A percentile compares a stretch with the other conserved stretches of the same genome.
phyloP scores from a whole-genome alignment of 2,113 vertebrate genomes.

The Nothocercus nigrocapillus region DNA sequence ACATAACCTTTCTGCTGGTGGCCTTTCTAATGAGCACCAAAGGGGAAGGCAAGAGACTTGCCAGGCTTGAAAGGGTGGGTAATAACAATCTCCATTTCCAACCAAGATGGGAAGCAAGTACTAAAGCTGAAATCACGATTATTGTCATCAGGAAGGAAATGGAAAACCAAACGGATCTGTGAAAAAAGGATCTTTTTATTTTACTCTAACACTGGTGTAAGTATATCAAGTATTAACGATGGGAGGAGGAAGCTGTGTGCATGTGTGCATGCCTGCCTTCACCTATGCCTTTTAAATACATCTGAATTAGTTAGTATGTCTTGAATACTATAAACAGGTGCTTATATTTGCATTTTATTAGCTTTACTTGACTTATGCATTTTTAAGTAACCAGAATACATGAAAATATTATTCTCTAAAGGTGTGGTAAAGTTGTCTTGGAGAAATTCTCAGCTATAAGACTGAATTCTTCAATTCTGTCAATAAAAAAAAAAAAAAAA shows the following conservation, averaged over 20 bases:
- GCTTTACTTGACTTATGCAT: neutral
- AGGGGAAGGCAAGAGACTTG: neutral
- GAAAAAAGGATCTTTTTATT: neutral
- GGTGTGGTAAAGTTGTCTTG: neutral
- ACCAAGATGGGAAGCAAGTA: neutral
- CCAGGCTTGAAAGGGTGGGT: neutral
- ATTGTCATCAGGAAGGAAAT: neutral
- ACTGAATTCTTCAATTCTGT: neutral
- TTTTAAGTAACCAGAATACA: neutral
- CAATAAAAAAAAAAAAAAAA: neutral
- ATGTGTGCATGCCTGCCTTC: neutral
- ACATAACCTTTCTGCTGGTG: neutral
- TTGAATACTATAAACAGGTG: neutral
- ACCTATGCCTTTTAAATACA: neutral
- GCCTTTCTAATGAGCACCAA: accelerated
- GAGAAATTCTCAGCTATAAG: neutral
- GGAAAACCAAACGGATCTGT: neutral
- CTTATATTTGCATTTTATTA: neutral
- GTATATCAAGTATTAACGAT: neutral
- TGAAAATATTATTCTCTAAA: constrained; percentile 1
- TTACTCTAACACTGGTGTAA: neutral
- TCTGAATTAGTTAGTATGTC: neutral
- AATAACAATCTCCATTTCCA: neutral
- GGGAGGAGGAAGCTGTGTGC: neutral
- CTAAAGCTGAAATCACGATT: neutral